phyloP scores from a whole-genome alignment of 2,113 vertebrate genomes.

The Thunnus maccoyii region DNA sequence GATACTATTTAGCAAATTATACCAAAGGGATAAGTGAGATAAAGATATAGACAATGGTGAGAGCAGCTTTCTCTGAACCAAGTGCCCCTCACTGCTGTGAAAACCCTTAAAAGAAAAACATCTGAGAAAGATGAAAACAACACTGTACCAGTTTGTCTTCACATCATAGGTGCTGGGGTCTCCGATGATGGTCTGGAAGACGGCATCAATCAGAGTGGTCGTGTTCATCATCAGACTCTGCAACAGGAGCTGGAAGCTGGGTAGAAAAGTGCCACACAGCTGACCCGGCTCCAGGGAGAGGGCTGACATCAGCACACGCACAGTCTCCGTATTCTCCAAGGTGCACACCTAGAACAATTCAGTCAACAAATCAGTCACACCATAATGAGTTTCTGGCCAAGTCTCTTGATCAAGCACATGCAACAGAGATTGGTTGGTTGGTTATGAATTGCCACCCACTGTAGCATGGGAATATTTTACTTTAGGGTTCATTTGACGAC shows the following conservation, averaged over 20 bases:
- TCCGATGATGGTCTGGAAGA: conserved; percentile 78
- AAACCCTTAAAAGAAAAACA: not conserved
- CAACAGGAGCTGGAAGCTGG: conserved; percentile 66
- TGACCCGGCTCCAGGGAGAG: conserved; percentile 69
- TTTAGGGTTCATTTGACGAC: conserved; percentile 9
- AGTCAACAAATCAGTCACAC: not conserved
- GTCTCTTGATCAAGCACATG: not conserved
- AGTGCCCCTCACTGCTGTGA: not conserved
- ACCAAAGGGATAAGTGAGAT: not conserved
- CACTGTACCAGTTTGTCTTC: conserved; percentile 74
- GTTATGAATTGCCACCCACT: not conserved
- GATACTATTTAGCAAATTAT: not conserved
- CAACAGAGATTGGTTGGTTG: conserved; percentile 8
- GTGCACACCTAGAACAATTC: conserved; percentile 76
- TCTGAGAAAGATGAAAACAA: not conserved
- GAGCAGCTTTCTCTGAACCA: not conserved
- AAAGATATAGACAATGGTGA: not conserved
- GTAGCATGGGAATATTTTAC: not conserved
- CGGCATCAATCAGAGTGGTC: conserved; percentile 47
- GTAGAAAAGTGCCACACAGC: conserved; percentile 71
- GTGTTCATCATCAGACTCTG: conserved; percentile 52
- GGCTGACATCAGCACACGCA: conserved; percentile 48
- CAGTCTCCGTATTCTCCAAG: conserved; percentile 66
- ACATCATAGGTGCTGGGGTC: conserved; percentile 77
- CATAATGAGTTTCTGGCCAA: not conserved